Percentiles rank a stretch among this genome's conserved stretches.
Evolutionary conservation across 2,113 vertebrate species (phyloP).

Genomic region (Oreocharis arfaki): DNA sequence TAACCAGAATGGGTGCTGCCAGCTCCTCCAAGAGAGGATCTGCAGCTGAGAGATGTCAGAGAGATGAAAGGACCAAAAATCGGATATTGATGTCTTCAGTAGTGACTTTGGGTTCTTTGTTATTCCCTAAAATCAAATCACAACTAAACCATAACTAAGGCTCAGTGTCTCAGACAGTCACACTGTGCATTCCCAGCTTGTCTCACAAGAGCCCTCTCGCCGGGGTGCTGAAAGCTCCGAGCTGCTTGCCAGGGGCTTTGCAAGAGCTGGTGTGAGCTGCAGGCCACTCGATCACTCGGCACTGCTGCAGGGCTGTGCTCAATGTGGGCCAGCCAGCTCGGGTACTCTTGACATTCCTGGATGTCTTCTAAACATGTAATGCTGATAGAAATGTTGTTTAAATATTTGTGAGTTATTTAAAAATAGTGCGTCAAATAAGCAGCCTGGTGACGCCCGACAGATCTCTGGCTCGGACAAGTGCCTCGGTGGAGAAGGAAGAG

Average conservation of each 20-base stretch:
- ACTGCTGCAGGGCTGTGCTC: neutral
- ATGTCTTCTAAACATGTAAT: slow-evolving; percentile 11
- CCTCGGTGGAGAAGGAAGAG: neutral
- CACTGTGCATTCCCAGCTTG: neutral
- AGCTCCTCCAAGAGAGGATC: neutral
- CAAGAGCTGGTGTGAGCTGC: neutral
- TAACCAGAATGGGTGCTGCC: neutral
- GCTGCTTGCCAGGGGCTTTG: neutral
- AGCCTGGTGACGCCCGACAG: slow-evolving; percentile 28
- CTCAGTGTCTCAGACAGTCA: neutral
- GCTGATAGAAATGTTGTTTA: slow-evolving; percentile 41
- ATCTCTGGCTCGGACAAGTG: neutral
- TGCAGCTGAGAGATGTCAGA: neutral
- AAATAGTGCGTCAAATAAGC: slow-evolving; percentile 26
- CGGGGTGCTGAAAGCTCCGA: rapidly evolving
- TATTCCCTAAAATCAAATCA: neutral
- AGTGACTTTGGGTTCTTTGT: neutral
- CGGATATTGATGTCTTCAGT: neutral
- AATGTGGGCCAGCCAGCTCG: neutral
- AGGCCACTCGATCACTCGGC: neutral
- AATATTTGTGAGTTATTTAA: slow-evolving; percentile 54
- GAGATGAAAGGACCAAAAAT: neutral
- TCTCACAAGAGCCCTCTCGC: neutral
- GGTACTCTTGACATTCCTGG: neutral
- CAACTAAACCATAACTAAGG: neutral